A percentile compares a stretch with the other conserved stretches of the same genome.
These are phyloP conservation scores for Montipora foliosa DNA, from an alignment of 64 coral and sea anemone species.

Conservation along the genomic window DNA sequence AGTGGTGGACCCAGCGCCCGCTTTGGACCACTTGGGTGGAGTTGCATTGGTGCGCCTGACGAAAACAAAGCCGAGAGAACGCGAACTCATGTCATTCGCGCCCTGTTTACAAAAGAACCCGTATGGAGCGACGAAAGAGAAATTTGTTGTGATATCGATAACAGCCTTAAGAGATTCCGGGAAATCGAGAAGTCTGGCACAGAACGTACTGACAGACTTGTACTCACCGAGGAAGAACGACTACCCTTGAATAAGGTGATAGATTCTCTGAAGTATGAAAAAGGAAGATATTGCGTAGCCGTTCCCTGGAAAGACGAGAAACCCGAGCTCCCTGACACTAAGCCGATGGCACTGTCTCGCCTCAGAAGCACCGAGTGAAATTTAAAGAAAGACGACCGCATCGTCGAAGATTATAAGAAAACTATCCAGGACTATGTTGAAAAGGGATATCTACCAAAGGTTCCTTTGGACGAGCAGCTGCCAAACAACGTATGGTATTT, in stretches of 20 bases:
- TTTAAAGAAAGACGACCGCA: neutral
- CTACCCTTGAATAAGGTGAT: slow-evolving; percentile 20
- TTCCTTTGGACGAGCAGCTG: neutral
- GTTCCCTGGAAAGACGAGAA: slow-evolving; percentile 45
- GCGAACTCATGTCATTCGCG: slow-evolving; percentile 15
- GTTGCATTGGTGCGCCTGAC: slow-evolving; percentile 29
- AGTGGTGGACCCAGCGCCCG: slow-evolving; percentile 35
- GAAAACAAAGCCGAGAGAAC: neutral
- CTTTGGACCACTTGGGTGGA: slow-evolving; percentile 45
- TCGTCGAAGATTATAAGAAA: slow-evolving; percentile 30
- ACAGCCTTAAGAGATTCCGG: slow-evolving; percentile 54
- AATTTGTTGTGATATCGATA: neutral
- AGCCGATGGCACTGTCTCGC: slow-evolving; percentile 30
- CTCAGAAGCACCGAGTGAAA: slow-evolving; percentile 30
- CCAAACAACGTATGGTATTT: neutral
- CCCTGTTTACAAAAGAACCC: neutral
- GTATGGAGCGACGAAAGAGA: neutral
- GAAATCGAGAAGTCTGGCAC: slow-evolving; percentile 29
- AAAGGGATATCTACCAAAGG: slow-evolving; percentile 53
- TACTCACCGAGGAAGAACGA: slow-evolving; percentile 22
- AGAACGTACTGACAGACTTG: neutral
- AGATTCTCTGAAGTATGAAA: slow-evolving; percentile 3
- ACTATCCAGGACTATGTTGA: slow-evolving; percentile 26
- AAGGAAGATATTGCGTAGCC: slow-evolving; percentile 29
- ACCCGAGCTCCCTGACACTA: slow-evolving; percentile 4